Conservation (phyloP, 2,888 invertebrate genomes). For the Timandra comae region DNA sequence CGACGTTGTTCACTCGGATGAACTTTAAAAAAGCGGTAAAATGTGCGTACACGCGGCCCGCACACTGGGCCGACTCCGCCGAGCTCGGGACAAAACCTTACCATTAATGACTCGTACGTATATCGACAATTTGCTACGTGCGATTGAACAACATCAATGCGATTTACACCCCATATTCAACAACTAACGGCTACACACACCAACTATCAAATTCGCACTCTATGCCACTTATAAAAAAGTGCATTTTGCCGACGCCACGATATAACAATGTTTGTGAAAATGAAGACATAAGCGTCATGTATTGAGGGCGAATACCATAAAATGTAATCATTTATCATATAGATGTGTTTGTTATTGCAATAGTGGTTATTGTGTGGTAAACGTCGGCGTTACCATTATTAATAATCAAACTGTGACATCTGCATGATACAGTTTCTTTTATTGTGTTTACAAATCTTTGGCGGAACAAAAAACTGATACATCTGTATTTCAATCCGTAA, state of each 20-base stretch:
- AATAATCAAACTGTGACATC: constrained; percentile 61
- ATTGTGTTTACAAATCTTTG: constrained; percentile 42
- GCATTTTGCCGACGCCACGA: constrained; percentile 12
- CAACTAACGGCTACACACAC: constrained; percentile 32
- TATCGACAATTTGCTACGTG: constrained; percentile 73
- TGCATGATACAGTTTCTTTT: constrained; percentile 48
- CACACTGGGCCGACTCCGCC: constrained; percentile 33
- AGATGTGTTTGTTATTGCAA: constrained; percentile 67
- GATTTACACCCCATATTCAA: constrained; percentile 53
- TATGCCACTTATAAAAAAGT: constrained; percentile 5
- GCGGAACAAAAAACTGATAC: constrained; percentile 25
- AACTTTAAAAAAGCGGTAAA: constrained; percentile 39
- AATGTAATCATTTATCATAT: constrained; percentile 72
- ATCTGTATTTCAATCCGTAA: constrained; percentile 26
- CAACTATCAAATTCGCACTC: constrained; percentile 17
- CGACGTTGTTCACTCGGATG: constrained; percentile 44
- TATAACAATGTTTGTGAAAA: constrained; percentile 41
- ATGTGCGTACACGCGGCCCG: constrained; percentile 35
- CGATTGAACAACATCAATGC: constrained; percentile 72
- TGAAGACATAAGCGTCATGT: constrained; percentile 63
- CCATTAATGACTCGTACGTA: constrained; percentile 59
- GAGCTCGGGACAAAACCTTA: constrained; percentile 42
- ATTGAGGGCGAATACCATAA: constrained; percentile 67
- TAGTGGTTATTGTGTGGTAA: constrained; percentile 69
- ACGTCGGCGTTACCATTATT: constrained; percentile 67